Evolutionary conservation across 2,113 vertebrate species (phyloP), one percentile per base, ranked within the genome.

Genomic region (Pseudonaja textilis): DNA sequence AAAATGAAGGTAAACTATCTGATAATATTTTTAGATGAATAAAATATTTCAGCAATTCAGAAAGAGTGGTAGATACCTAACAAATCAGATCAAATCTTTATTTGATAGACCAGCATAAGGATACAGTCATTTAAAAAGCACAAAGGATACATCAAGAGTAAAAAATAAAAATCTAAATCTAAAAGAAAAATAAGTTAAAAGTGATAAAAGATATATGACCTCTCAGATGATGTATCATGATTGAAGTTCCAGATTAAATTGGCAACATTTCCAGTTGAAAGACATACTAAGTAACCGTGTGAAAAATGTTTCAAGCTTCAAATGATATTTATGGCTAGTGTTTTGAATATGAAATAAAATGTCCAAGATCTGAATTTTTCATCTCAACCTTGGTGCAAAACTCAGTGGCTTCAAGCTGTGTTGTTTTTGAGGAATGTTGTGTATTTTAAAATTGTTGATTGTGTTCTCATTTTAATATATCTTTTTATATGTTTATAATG

Each of bases 11-110:
- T 26, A 52, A 74, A 93, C 39, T 29, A 8, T 94, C 94, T 87
- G 45, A 89, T 26, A 95, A 93, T 91, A 55, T 85, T 93, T 88
- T 0, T 0, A 0, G 39, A 92, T 90, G 90, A 94, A 91, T 93
- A 86, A 87, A 64, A 56, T 59, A 64, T 54, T 54, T 87, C 29
- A 1, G 56, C 8, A 20, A 23, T 87, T 61, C 23, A 54, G 42
- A 23, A 52, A 86, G n/a, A 34, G 20, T 18, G 29, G 22, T 22
- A 26, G 29, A 11, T 22, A 59, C 12, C 29, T 2, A 45, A 22
- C 61, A 12, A 90, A 50, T 29, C 20, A 45, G 16, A 87, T 45
- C 8, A 14, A 45, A 57, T 39, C 4, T 86, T 54, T 64, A 20
- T n/a, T 56, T 59, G 2, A 52, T 22, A 92, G 55, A 52, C 52